These are phyloP conservation scores for Malachius bipustulatus DNA, from an alignment of 2,888 invertebrate genomes.

Conservation along the genomic window DNA sequence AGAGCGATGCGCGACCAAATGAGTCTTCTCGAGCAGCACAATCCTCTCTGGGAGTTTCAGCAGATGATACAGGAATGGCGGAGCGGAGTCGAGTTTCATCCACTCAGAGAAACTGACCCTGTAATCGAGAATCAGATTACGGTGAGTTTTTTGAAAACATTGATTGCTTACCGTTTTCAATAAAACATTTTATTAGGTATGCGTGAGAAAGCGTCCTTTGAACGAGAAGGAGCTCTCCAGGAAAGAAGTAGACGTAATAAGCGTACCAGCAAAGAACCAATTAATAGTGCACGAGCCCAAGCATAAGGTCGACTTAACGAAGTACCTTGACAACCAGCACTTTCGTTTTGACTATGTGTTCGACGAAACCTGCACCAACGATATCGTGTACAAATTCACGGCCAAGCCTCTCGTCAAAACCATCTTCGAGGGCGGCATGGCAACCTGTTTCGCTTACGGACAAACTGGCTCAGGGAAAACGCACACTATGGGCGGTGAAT, in stretches of 20 bases:
- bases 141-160: too few relatives aligned
- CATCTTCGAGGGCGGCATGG: slow-evolving; percentile 98
- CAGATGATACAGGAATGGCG: slow-evolving; percentile 89
- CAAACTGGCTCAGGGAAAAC: slow-evolving; percentile 97
- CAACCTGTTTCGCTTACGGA: slow-evolving; percentile 99
- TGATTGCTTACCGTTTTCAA: too few relatives aligned
- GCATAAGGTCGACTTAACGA: slow-evolving; percentile 94
- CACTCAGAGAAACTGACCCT: slow-evolving; percentile 68
- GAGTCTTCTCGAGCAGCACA: slow-evolving; percentile 84
- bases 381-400: slow-evolving; percentile 95
- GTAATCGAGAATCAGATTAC: slow-evolving; percentile 92
- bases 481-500: slow-evolving; percentile 99
- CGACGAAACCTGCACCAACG: slow-evolving; percentile 89
- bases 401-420: slow-evolving; percentile 97
- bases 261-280: slow-evolving; percentile 79
- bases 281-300: slow-evolving; percentile 87
- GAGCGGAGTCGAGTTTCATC: slow-evolving; percentile 72
- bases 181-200: slow-evolving; percentile 36
- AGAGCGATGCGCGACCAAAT: slow-evolving; percentile 81
- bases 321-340: slow-evolving; percentile 94
- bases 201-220: slow-evolving; percentile 91
- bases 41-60: slow-evolving; percentile 94
- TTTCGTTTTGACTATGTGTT: slow-evolving; percentile 99
- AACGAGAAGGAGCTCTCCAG: slow-evolving; percentile 79
- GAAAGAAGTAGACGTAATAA: slow-evolving; percentile 93